Evolutionary conservation across 1,140 invertebrate genomes (phyloP).

Genomic region (Drosophila lini): DNA sequence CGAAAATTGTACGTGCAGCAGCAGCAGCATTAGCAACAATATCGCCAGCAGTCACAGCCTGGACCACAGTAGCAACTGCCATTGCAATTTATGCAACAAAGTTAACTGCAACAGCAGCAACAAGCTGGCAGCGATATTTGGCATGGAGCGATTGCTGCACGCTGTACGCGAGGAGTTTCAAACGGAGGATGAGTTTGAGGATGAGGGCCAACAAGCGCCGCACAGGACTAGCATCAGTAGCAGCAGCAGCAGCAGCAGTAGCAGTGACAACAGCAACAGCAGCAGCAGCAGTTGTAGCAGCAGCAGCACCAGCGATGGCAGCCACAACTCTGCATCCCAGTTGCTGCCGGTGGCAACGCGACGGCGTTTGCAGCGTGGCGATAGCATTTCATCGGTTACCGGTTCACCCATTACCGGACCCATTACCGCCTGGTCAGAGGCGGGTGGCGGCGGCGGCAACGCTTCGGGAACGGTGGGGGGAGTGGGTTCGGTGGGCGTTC

Average conservation of each 20-base stretch:
- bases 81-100: constrained; percentile 23
- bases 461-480: neutral
- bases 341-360: constrained; percentile 8
- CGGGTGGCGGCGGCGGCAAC: constrained; percentile 7
- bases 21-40: constrained; percentile 34
- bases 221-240: constrained; percentile 21
- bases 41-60: constrained; percentile 15
- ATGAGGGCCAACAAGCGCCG: neutral
- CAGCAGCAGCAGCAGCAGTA: constrained; percentile 19
- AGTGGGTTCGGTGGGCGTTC: constrained; percentile 26
- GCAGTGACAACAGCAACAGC: constrained; percentile 7
- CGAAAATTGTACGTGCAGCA: constrained; percentile 44
- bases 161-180: constrained; percentile 76
- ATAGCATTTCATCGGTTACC: constrained; percentile 38
- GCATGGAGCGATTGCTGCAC: constrained; percentile 71
- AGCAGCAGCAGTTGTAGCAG: constrained; percentile 18
- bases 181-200: constrained; percentile 67
- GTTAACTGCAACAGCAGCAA: constrained; percentile 25
- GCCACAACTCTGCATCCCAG: constrained; percentile 12
- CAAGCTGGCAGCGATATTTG: constrained; percentile 46
- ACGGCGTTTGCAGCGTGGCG: constrained; percentile 42
- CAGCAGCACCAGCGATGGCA: constrained; percentile 11
- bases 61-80: constrained; percentile 13
- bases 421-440: constrained; percentile 23
- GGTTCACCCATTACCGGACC: constrained; percentile 20